These are phyloP conservation scores for Tricholaema leucomelas DNA, from an alignment of 2,113 vertebrate species.

Conservation along the genomic window DNA sequence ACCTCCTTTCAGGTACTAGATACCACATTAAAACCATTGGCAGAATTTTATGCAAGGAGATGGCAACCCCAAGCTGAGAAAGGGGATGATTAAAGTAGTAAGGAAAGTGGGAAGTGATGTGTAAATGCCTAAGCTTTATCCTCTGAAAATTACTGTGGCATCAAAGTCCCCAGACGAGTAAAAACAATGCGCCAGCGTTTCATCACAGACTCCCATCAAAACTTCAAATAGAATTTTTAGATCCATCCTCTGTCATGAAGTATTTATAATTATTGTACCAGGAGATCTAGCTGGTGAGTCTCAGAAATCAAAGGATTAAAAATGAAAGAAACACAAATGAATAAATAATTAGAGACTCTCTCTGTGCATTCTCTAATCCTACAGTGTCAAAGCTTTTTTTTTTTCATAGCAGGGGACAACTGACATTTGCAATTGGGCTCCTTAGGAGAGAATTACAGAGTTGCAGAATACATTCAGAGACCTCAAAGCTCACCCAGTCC, in stretches of 20 bases:
- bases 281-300: conserved; percentile 40
- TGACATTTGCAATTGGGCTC: neutral
- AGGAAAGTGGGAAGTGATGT: neutral
- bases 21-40: neutral
- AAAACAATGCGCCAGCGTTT: conserved; percentile 11
- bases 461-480: too few relatives aligned
- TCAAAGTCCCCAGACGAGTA: neutral
- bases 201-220: conserved; percentile 28
- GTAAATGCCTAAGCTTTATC: neutral
- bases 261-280: conserved; percentile 63
- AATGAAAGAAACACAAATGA: conserved; percentile 55
- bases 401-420: neutral
- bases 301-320: conserved; percentile 56
- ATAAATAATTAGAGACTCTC: conserved; percentile 45
- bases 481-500: too few relatives aligned
- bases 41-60: neutral
- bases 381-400: conserved; percentile 6
- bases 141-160: conserved; percentile 7
- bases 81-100: neutral
- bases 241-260: conserved; percentile 26
- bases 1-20: neutral
- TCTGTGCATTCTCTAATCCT: conserved; percentile 4
- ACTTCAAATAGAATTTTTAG: conserved; percentile 67
- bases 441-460: neutral
- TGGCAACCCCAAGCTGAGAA: neutral